Evolutionary conservation across 1,140 invertebrate genomes (phyloP).

Genomic region (Atta texana): DNA sequence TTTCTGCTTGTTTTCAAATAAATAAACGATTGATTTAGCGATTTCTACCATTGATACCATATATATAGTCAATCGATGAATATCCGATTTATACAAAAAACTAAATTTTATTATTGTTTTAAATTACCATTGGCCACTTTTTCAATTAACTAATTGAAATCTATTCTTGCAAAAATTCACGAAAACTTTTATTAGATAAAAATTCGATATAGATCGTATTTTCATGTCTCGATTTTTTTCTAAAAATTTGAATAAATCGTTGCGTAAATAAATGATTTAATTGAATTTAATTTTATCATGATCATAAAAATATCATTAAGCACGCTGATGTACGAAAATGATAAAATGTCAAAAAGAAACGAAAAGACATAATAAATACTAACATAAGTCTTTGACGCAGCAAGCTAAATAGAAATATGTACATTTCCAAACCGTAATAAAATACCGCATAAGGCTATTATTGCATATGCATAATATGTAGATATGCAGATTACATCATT

Average conservation of each 20-base stretch:
- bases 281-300: not conserved
- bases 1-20: not conserved
- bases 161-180: not conserved
- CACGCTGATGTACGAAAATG: not conserved
- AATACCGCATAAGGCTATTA: conserved; percentile 6
- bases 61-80: not conserved
- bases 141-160: conserved; percentile 5
- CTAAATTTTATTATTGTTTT: not conserved
- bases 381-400: not conserved
- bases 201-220: not conserved
- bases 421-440: not conserved
- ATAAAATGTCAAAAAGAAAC: not conserved
- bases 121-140: not conserved
- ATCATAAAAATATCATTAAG: not conserved
- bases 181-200: conserved; percentile 3
- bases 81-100: not conserved
- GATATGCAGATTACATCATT: not conserved
- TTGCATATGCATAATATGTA: not conserved
- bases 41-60: not conserved
- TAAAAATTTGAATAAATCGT: not conserved
- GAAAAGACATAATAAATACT: conserved; percentile 5
- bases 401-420: not conserved
- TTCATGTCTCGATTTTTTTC: not conserved
- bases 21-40: not conserved
- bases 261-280: not conserved